Evolutionary conservation across 2,113 vertebrate genomes (phyloP).

Genomic region (Grammomys surdaster): DNA sequence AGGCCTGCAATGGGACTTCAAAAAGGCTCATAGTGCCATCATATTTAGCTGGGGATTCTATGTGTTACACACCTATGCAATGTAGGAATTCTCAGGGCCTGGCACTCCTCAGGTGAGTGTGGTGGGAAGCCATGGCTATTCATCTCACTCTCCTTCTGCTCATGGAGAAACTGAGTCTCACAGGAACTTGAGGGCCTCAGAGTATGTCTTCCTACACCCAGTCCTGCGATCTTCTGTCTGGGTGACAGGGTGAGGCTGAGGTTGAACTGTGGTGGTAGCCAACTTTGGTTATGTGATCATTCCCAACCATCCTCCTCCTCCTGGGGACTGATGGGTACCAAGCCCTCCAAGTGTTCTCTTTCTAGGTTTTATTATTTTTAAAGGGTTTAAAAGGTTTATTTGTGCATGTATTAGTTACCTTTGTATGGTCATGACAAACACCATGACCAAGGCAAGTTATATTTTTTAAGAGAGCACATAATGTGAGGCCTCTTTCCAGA

Average conservation of each 20-base stretch:
- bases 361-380: too few species aligned
- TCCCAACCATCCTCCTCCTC: neutral
- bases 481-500: neutral
- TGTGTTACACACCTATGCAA: neutral
- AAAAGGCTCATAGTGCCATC: neutral
- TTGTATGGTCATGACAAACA: too few species aligned
- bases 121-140: neutral
- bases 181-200: neutral
- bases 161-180: neutral
- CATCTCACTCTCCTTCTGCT: neutral
- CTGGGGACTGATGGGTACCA: neutral
- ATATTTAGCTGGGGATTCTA: neutral
- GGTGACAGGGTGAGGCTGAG: neutral
- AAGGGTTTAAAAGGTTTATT: too few species aligned
- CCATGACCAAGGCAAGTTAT: neutral
- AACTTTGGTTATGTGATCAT: neutral
- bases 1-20: neutral
- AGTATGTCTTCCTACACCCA: neutral
- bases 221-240: neutral
- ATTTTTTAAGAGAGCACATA: neutral
- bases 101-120: neutral
- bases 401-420: too few species aligned
- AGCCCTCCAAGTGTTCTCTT: too few species aligned
- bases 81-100: neutral
- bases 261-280: neutral